Evolutionary conservation across 2,797 vertebrate species (phyloP).

Genomic region (Clarias platycephalus): DNA sequence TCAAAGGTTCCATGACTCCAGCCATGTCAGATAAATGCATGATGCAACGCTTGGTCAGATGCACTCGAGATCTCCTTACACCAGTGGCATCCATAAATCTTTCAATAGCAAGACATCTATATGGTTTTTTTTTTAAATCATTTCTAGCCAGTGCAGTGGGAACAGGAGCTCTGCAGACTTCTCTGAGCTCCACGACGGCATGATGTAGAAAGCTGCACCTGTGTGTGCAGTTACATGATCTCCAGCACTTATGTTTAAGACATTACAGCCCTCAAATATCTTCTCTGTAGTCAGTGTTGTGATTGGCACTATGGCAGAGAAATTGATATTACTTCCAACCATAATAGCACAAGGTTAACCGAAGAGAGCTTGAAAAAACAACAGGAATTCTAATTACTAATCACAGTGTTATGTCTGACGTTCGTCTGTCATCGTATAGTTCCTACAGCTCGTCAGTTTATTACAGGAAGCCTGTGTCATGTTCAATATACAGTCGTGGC

Average conservation of each 20-base stretch:
- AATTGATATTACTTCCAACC: neutral
- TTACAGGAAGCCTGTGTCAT: neutral
- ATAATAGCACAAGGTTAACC: neutral
- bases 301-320: conserved; percentile 7
- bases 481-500: neutral
- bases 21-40: conserved; percentile 54
- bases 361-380: neutral
- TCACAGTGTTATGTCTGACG: neutral
- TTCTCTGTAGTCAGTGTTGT: conserved; percentile 12
- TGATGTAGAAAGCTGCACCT: conserved; percentile 42
- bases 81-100: conserved; percentile 39
- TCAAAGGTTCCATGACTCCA: conserved; percentile 34
- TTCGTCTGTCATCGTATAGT: neutral
- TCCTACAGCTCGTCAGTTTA: neutral
- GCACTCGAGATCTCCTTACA: conserved; percentile 45
- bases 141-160: neutral
- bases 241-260: conserved; percentile 38
- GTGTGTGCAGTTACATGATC: conserved; percentile 38
- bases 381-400: neutral
- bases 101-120: neutral
- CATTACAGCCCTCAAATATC: conserved; percentile 20
- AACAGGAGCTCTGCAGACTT: conserved; percentile 14
- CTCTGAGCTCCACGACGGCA: conserved; percentile 15
- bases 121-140: neutral
- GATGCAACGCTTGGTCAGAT: conserved; percentile 54